Percentiles rank a stretch among this genome's conserved stretches.
Conservation (phyloP, 2,113 vertebrate species). For the Tachysurus vachellii region DNA sequence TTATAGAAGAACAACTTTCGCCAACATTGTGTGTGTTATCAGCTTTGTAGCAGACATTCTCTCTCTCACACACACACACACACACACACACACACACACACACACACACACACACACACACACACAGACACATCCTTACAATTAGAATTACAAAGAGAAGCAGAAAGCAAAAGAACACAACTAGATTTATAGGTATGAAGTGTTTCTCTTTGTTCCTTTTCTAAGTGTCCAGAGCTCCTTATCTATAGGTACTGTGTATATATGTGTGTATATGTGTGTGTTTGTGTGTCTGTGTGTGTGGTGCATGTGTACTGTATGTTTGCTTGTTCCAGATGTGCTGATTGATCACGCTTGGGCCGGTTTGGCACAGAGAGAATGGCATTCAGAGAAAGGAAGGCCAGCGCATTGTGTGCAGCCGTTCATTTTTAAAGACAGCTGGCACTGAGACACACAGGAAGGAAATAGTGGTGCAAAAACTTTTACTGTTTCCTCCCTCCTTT, state of each 20-base stretch:
- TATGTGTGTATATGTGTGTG: conserved; percentile 12
- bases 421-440: conserved; percentile 58
- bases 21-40: conserved; percentile 52
- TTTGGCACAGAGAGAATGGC: conserved; percentile 46
- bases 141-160: conserved; percentile 22
- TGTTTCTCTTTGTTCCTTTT: conserved; percentile 5
- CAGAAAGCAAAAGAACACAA: conserved; percentile 15
- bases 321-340: conserved; percentile 55
- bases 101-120: conserved; percentile 3
- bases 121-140: conserved; percentile 12
- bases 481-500: conserved; percentile 49
- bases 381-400: conserved; percentile 34
- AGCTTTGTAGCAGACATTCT: conserved; percentile 7
- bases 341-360: conserved; percentile 47
- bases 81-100: neutral
- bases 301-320: conserved; percentile 18
- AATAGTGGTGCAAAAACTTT: conserved; percentile 53
- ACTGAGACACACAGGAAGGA: conserved; percentile 52
- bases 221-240: conserved; percentile 5
- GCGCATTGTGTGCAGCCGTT: conserved; percentile 48
- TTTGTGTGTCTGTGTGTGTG: conserved; percentile 12
- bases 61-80: neutral
- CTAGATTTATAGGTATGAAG: conserved; percentile 22
- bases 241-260: conserved; percentile 21
- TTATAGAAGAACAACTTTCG: conserved; percentile 19